Base-by-base conservation (phyloP, 2,888 invertebrate species). In the Chrysodeixis includens region DNA sequence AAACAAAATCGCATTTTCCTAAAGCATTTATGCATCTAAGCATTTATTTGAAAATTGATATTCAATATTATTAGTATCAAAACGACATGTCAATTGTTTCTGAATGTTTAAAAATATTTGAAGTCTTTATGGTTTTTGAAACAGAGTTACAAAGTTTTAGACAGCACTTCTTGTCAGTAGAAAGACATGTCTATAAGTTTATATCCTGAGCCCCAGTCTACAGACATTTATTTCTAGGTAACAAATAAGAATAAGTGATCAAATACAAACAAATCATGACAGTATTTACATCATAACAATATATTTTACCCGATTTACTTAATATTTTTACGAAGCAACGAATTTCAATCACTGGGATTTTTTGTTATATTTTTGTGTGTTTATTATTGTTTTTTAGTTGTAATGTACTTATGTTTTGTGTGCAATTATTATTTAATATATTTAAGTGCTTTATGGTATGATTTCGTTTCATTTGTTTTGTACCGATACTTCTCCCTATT, bases 211-310 rank as follows among this genome's bases (percentile, higher is more conserved):
- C 18, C 2, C 5, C 14, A 6, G 14, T 35, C 40, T 12, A 12
- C 26, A n/a, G 57, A 60, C 49, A 55, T 52, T 54, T 66, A 10
- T 32, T 14, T 30, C 30, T 12, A 2, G n/a, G 4, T 51, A 46
- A 51, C 49, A 60, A 51, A 32, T 73, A 64, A 72, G 49, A 56
- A 59, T 62, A 63, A 56, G 49, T 61, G 44, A 63, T 66, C 61
- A 40, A 53, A 56, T 61, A 75, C 55, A 66, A 83, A 82, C 71
- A 84, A 89, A 88, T 86, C 86, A 88, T 89, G 86, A 86, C 88
- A 89, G 85, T 88, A 88, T 88, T 86, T 81, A 59, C 49, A 30
- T 46, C 62, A 64, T 77, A 64, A 62, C n/a, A 66, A 69, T 66
- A 72, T 71, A 61, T 56, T 65, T 73, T 72, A 70, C 66, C 40